Conservation (phyloP, 2,113 vertebrate genomes). For the Semnornis frantzii region DNA sequence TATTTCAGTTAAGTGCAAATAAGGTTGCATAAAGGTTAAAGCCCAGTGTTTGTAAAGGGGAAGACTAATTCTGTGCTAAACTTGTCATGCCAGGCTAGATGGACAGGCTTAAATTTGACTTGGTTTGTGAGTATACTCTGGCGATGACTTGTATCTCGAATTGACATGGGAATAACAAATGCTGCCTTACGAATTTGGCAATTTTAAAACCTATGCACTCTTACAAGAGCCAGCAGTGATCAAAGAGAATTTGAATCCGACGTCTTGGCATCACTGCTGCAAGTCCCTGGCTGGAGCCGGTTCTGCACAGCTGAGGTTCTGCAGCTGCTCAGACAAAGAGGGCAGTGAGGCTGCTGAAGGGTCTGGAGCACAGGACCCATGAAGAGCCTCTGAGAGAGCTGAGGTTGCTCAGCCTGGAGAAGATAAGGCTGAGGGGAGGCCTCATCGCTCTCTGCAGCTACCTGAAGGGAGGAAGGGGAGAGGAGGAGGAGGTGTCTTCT, state of each 20-base stretch:
- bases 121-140: background rate
- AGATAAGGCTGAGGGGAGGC: too few species aligned
- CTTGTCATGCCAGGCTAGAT: too few species aligned
- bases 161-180: background rate
- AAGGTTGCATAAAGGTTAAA: background rate
- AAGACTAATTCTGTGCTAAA: background rate
- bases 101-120: fast-evolving
- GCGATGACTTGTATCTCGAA: fast-evolving
- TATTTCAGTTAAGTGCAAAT: background rate
- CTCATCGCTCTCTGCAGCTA: too few species aligned
- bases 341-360: too few species aligned
- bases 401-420: too few species aligned
- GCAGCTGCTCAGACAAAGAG: background rate
- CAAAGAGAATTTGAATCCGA: fast-evolving
- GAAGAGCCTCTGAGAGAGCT: too few species aligned
- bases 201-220: fast-evolving
- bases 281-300: fast-evolving
- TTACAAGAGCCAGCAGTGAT: background rate
- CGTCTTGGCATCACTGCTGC: fast-evolving
- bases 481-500: too few species aligned
- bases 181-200: fast-evolving
- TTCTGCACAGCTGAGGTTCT: fast-evolving
- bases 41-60: background rate
- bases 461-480: too few species aligned
- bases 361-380: too few species aligned